Percentiles rank a stretch among this genome's conserved stretches.
These are phyloP conservation scores for Ianthella basta DNA, from an alignment of 37 sponge, comb jelly and placozoan species.

Conservation along the genomic window DNA sequence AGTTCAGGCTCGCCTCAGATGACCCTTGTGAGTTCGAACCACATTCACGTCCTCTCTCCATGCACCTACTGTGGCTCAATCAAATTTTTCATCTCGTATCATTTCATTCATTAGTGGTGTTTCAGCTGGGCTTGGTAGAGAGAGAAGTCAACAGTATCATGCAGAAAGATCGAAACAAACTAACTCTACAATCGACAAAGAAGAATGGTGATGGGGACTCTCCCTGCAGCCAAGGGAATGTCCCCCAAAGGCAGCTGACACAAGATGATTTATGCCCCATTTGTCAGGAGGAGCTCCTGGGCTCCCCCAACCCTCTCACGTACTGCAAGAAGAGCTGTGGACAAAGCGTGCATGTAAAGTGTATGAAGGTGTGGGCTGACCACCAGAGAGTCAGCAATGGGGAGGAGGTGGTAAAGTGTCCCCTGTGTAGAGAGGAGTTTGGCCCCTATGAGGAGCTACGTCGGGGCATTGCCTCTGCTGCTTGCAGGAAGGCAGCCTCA, in stretches of 20 bases:
- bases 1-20: conserved; percentile 71
- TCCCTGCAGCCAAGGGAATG: neutral
- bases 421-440: conserved; percentile 93
- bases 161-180: conserved; percentile 44
- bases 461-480: neutral
- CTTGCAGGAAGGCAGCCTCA: neutral
- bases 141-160: conserved; percentile 88
- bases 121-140: conserved; percentile 85
- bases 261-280: conserved; percentile 92
- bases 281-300: conserved; percentile 88
- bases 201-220: neutral
- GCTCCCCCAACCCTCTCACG: conserved; percentile 25
- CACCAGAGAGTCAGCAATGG: conserved; percentile 80
- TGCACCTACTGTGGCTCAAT: too few relatives aligned
- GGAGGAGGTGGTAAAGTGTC: conserved; percentile 75
- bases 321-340: conserved; percentile 83
- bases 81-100: too few relatives aligned
- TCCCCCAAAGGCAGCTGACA: conserved; percentile 49
- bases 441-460: conserved; percentile 59
- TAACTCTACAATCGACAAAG: conserved; percentile 1
- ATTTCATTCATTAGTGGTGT: too few relatives aligned
- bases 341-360: conserved; percentile 87
- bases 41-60: neutral
- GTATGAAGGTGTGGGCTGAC: conserved; percentile 96
- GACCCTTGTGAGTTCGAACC: conserved; percentile 55